phyloP scores from a whole-genome alignment of 2,797 vertebrate species.

The Acanthopagrus latus region DNA sequence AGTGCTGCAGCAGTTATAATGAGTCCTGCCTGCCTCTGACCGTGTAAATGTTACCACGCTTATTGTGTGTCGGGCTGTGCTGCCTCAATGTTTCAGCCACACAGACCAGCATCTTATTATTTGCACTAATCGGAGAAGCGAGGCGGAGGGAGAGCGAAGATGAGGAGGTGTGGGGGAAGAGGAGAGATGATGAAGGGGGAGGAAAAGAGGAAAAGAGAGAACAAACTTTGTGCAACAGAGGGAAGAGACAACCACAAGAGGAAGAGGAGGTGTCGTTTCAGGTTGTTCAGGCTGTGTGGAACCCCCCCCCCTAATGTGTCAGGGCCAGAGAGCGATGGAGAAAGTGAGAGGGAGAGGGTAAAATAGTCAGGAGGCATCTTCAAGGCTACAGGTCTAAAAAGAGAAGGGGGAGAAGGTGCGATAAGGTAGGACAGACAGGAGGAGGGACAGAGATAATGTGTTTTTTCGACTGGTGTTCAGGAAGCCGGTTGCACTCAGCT shows the following conservation, averaged over 20 bases:
- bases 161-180: neutral
- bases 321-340: neutral
- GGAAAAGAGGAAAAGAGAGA: neutral
- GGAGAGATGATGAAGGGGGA: neutral
- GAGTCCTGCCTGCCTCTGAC: neutral
- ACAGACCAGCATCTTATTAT: constrained; percentile 7
- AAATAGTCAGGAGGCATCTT: constrained; percentile 25
- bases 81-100: constrained; percentile 8
- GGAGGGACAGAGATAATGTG: constrained; percentile 49
- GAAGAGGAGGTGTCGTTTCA: constrained; percentile 5
- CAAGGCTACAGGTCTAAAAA: constrained; percentile 18
- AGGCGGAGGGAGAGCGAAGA: neutral
- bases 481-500: constrained; percentile 20
- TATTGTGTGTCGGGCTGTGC: neutral
- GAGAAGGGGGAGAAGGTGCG: constrained; percentile 34
- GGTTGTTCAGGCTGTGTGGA: neutral
- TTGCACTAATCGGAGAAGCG: constrained; percentile 4
- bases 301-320: neutral
- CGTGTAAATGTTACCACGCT: constrained; percentile 10
- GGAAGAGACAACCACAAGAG: neutral
- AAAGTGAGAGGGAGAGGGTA: constrained; percentile 12
- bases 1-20: neutral
- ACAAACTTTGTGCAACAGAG: neutral
- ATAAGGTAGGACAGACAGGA: constrained; percentile 41
- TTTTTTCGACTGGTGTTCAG: constrained; percentile 35